Evolutionary conservation across 2,113 vertebrate genomes (phyloP).

Genomic region (Naja naja): DNA sequence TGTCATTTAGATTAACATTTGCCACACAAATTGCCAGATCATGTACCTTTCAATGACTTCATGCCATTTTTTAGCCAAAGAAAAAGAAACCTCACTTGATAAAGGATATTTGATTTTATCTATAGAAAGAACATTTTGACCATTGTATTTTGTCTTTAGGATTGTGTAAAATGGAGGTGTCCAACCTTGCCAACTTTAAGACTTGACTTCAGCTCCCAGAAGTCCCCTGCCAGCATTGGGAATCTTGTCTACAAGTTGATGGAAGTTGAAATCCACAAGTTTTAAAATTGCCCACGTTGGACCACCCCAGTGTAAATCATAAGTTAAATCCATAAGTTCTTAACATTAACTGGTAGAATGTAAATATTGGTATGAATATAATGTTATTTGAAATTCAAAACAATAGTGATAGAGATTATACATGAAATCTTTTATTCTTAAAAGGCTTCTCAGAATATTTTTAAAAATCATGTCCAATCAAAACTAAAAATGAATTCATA

Average conservation of each 20-base stretch:
- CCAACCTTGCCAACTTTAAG: neutral
- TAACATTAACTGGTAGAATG: slow-evolving; percentile 1
- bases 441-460: slow-evolving; percentile 19
- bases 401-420: neutral
- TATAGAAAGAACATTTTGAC: slow-evolving; percentile 9
- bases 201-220: neutral
- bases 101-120: neutral
- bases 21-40: slow-evolving; percentile 45
- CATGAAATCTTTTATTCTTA: slow-evolving; percentile 27
- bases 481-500: slow-evolving; percentile 40
- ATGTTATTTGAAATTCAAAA: slow-evolving; percentile 17
- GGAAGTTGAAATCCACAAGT: neutral
- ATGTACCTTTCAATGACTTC: neutral
- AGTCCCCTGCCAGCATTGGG: neutral
- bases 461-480: neutral
- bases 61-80: neutral
- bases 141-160: slow-evolving; percentile 25
- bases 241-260: neutral
- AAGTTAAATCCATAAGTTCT: slow-evolving; percentile 14
- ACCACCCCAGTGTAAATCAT: neutral
- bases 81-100: neutral
- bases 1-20: slow-evolving; percentile 72
- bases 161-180: neutral
- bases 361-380: slow-evolving; percentile 18
- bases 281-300: neutral